phyloP scores from a whole-genome alignment of 2,113 vertebrate genomes.

The Lanius ludovicianus region DNA sequence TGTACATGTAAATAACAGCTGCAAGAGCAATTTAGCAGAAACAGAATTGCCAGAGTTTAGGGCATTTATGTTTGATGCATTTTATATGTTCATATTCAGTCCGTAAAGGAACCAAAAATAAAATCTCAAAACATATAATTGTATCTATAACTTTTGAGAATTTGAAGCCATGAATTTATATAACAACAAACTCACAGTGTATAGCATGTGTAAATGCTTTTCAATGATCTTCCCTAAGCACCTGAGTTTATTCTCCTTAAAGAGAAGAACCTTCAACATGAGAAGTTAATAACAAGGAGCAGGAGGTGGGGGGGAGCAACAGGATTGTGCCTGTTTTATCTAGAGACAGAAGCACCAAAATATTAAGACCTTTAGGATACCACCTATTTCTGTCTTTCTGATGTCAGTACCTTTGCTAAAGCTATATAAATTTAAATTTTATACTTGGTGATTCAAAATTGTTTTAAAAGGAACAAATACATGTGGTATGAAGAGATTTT shows the following conservation, averaged over 20 bases:
- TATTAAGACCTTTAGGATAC: not conserved
- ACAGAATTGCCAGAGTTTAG: conserved; percentile 27
- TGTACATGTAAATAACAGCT: conserved; percentile 44
- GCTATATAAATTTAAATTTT: not conserved
- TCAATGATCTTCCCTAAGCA: not conserved
- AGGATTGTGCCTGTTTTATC: not conserved
- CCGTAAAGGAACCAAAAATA: conserved; percentile 25
- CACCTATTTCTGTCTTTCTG: not conserved
- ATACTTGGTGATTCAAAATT: not conserved
- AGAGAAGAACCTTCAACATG: not conserved
- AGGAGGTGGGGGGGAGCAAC: not conserved
- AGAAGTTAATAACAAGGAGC: not conserved
- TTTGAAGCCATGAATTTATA: conserved; percentile 30
- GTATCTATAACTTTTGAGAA: conserved; percentile 17
- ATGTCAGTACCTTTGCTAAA: not conserved
- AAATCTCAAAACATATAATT: conserved; percentile 35
- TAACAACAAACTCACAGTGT: conserved; percentile 5
- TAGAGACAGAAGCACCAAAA: not conserved
- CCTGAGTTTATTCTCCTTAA: not conserved
- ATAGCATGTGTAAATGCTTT: not conserved
- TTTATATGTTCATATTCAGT: conserved; percentile 10
- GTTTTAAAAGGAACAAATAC: not conserved
- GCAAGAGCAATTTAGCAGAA: conserved; percentile 28
- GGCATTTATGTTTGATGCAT: conserved; percentile 28
- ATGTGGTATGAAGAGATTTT: not conserved